Percentiles rank a stretch among this genome's conserved stretches.
Conservation (phyloP, 2,113 vertebrate genomes). For the Pogonocichla stellata region DNA sequence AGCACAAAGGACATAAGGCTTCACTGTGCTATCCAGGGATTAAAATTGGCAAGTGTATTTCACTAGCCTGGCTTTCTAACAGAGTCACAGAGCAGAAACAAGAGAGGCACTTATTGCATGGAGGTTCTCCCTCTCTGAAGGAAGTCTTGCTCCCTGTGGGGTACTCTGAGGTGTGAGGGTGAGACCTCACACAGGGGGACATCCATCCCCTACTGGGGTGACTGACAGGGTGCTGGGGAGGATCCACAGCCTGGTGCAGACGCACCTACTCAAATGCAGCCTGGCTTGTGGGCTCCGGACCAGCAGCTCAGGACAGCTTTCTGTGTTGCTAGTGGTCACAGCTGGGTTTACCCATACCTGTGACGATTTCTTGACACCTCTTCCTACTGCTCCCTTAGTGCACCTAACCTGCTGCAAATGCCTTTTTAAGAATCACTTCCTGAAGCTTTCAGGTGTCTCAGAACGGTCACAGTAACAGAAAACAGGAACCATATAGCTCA, state of each 20-base stretch:
- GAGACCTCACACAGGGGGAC: not conserved
- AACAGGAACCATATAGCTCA: not conserved
- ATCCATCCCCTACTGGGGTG: not conserved
- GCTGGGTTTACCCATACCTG: not conserved
- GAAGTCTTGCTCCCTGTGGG: not conserved
- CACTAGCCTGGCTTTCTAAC: not conserved
- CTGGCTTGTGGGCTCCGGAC: not conserved
- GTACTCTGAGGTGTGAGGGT: not conserved
- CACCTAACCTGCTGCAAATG: not conserved
- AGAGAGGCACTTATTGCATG: not conserved
- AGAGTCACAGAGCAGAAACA: not conserved
- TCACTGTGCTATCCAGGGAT: not conserved
- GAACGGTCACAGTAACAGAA: not conserved
- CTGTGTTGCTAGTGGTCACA: not conserved
- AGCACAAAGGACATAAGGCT: constrained; percentile 28
- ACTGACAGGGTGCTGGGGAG: accelerated
- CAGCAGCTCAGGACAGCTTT: not conserved
- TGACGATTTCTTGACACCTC: not conserved
- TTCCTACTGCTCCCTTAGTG: not conserved
- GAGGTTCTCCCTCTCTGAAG: not conserved
- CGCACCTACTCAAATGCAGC: not conserved
- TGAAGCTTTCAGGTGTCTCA: not conserved
- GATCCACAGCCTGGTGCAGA: not conserved
- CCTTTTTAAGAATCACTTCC: not conserved
- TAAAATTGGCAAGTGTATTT: not conserved